Evolutionary conservation across 2,113 vertebrate genomes (phyloP).

Genomic region (Pseudorasbora parva): DNA sequence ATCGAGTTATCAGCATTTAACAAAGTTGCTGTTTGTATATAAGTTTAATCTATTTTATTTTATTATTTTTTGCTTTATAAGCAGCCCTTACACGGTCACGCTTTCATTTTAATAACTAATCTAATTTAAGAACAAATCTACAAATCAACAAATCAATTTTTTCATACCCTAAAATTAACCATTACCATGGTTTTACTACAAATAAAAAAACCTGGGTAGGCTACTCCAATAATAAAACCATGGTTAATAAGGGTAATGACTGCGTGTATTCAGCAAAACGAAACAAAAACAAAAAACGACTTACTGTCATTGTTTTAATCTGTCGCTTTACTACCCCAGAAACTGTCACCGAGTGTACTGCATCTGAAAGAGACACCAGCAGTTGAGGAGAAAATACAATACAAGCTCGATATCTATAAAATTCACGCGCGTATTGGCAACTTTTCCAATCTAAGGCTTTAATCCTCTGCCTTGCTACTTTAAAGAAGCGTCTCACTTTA

Average conservation of each 20-base stretch:
- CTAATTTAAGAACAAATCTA: no score
- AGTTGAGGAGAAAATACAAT: not conserved
- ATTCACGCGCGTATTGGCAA: not conserved
- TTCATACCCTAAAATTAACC: no score
- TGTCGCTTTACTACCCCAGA: not conserved
- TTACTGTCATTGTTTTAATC: conserved; percentile 21
- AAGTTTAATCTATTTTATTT: not conserved
- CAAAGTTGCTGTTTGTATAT: not conserved
- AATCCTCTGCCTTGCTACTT: not conserved
- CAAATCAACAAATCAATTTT: no score
- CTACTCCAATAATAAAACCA: no score
- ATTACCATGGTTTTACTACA: no score
- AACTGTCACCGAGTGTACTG: not conserved
- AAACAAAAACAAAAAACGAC: conserved; percentile 21
- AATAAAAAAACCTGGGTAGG: no score
- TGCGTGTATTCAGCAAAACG: not conserved
- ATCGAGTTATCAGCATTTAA: not conserved
- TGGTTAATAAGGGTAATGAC: no score
- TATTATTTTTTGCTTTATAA: not conserved
- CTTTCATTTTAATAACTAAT: not conserved
- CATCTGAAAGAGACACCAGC: not conserved
- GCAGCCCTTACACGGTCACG: not conserved
- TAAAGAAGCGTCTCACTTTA: not conserved
- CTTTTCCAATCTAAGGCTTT: no score
- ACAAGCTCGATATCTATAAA: not conserved